Evolutionary conservation across 2,113 vertebrate genomes (phyloP).

Genomic region (Fukomys damarensis): DNA sequence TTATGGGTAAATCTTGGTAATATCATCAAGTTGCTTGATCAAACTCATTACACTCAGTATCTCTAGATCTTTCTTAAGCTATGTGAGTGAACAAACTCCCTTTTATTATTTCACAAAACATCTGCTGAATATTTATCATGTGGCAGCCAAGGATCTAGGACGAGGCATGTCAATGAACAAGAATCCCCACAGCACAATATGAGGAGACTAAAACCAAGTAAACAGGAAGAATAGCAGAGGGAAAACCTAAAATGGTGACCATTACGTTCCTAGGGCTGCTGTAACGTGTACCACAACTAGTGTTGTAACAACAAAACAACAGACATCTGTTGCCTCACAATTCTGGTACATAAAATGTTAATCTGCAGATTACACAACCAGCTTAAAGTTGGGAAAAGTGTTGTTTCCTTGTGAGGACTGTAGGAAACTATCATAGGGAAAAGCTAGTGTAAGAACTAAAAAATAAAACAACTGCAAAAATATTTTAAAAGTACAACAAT

Average conservation of each 20-base stretch:
- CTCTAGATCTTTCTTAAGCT: not conserved
- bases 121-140: not conserved
- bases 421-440: not conserved
- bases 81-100: not conserved
- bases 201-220: not conserved
- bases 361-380: not conserved
- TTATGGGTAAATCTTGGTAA: not conserved
- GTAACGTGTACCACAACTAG: not conserved
- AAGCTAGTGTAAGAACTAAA: not conserved
- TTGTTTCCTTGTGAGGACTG: accelerated
- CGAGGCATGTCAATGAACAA: not conserved
- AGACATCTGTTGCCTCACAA: not conserved
- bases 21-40: not conserved
- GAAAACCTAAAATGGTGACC: not conserved
- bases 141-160: not conserved
- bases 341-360: too few species aligned
- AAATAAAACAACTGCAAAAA: not conserved
- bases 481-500: not conserved
- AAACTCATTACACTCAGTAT: not conserved
- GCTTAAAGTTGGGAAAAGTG: not conserved
- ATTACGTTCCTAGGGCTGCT: not conserved
- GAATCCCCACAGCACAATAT: not conserved
- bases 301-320: not conserved
- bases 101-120: not conserved
- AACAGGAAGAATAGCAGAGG: not conserved